Conservation (phyloP, 37 sponge, comb jelly and placozoan genomes). For the Chondrilla cf. caribensis region DNA sequence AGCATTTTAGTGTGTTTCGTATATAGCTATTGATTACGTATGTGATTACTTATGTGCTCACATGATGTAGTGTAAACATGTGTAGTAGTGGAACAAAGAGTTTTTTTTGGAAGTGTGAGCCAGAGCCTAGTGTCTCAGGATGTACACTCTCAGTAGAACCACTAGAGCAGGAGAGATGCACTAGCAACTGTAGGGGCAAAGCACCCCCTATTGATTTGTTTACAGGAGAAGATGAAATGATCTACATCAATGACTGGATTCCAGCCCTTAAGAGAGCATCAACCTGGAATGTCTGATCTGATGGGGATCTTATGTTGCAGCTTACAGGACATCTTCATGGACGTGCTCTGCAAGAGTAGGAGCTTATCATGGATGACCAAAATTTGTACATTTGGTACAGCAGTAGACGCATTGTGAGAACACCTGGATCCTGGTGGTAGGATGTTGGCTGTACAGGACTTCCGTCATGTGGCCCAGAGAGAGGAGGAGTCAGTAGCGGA, state of each 20-base stretch:
- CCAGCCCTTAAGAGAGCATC: constrained; percentile 15
- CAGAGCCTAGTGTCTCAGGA: too few relatives aligned
- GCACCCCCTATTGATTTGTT: constrained; percentile 39
- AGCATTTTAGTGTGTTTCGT: too few relatives aligned
- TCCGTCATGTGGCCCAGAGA: constrained; percentile 26
- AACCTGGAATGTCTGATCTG: constrained; percentile 35
- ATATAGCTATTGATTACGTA: too few relatives aligned
- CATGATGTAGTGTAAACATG: too few relatives aligned
- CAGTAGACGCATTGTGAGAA: constrained; percentile 4
- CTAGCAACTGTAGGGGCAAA: constrained; percentile 28
- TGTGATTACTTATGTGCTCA: too few relatives aligned
- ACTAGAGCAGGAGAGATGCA: too few relatives aligned
- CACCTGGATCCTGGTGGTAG: constrained; percentile 30
- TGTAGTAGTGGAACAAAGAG: too few relatives aligned
- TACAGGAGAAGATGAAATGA: constrained; percentile 6
- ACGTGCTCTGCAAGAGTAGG: constrained; percentile 41
- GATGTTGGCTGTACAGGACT: constrained; percentile 40
- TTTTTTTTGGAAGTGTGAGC: too few relatives aligned
- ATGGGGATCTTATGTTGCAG: constrained; percentile 26
- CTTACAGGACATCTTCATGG: constrained; percentile 41
- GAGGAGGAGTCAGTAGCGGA: constrained; percentile 35
- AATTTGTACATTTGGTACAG: background rate
- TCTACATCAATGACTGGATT: constrained; percentile 34
- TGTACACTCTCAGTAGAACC: too few relatives aligned
- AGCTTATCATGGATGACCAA: constrained; percentile 1